Percentiles rank a stretch among this genome's conserved stretches.
These are phyloP conservation scores for Naja naja DNA, from an alignment of 2,113 vertebrate species.

Conservation along the genomic window DNA sequence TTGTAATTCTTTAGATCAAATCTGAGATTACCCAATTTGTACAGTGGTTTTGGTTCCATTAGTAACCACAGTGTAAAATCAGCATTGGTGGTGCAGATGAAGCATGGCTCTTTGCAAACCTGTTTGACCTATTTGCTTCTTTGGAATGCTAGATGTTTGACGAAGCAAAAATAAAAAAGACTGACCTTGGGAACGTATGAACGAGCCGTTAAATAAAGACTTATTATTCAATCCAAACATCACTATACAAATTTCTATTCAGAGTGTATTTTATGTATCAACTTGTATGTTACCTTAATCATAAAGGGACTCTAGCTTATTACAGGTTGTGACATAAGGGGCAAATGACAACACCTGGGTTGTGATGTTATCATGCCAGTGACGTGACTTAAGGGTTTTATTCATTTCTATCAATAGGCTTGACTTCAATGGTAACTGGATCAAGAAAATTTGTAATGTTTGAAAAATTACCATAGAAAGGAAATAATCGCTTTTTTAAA, in stretches of 20 bases:
- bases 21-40: neutral
- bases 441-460: neutral
- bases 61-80: rapidly evolving
- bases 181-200: neutral
- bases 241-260: neutral
- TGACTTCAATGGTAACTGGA: neutral
- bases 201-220: neutral
- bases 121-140: neutral
- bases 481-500: neutral
- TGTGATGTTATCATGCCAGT: neutral
- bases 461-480: neutral
- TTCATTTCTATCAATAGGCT: neutral
- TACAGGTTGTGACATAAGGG: neutral
- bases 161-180: neutral
- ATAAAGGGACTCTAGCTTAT: neutral
- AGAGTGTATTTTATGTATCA: neutral
- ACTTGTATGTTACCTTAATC: neutral
- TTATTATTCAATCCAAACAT: neutral
- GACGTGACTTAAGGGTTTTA: neutral
- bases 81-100: neutral
- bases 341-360: neutral
- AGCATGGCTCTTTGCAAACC: neutral
- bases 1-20: neutral
- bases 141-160: neutral
- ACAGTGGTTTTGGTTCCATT: rapidly evolving